Base-by-base conservation (phyloP, 2,797 vertebrate species). In the Hippocampus kuda region DNA sequence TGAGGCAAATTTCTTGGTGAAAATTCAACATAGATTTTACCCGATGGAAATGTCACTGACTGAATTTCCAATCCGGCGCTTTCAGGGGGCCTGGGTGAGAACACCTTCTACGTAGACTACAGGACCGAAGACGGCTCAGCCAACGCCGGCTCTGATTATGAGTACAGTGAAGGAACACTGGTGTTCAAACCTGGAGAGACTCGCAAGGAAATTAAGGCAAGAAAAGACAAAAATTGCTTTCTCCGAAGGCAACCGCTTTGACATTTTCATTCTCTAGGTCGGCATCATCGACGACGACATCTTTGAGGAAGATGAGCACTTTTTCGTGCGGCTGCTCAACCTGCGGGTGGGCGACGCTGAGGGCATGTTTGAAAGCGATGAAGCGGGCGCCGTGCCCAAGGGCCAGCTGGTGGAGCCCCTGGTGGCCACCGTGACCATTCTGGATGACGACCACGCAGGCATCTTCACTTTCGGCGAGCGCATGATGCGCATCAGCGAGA, bases 41-140 rank as follows among this genome's bases (percentile, higher is more conserved):
- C n/a, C 9, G 1, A n/a, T 54, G 53, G 11, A n/a, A 24, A 56
- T 56, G 22, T 57, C 2, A 57, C 2, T 26, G 24, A 27, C 3
- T 61, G 59, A 38, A 34, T 20, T 34, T 61, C 16, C 59, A 34
- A 61, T 12, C 16, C 13, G 7, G 6, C 15, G 22, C 7, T 2
- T 57, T 10, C 0, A 89, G 94, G 94, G 0, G 78, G 90, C 7
- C 90, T 93, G 7, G 91, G 89, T 46, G 91, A 93, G 73, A 95
- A 92, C 83, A 96, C 95, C 4, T 97, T 97, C 90, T 97, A 98
- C 1, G 93, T 98, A 67, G 95, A 98, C 84, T 99, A 97, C 90
- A 90, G 92, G 78, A 98, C 96, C 0, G 96, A 98, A 77, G 95
- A 99, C 1, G 96, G 96, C 12, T 95, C 96, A 0, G 96, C 96